A percentile compares a stretch with the other conserved stretches of the same genome.
phyloP scores from a whole-genome alignment of 2,797 vertebrate genomes.

The Lepilemur ruficaudatus region DNA sequence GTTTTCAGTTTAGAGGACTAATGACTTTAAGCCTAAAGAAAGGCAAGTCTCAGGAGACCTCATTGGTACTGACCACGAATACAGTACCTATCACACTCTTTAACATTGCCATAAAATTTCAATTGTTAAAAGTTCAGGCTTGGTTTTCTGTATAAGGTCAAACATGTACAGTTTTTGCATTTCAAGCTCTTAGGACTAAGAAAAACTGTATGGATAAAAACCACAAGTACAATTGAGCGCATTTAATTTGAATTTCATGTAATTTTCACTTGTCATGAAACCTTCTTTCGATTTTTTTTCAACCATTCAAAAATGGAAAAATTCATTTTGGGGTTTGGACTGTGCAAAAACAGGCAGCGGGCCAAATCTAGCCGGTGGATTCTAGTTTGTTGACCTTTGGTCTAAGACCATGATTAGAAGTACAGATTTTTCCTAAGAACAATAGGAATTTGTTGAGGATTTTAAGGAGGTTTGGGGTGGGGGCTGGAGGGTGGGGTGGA shows the following conservation, averaged over 20 bases:
- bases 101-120: neutral
- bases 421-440: neutral
- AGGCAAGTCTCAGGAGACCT: neutral
- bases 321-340: neutral
- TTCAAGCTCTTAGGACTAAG: neutral
- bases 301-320: neutral
- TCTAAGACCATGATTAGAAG: neutral
- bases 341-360: neutral
- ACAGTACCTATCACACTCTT: neutral
- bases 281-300: neutral
- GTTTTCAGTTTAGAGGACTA: neutral
- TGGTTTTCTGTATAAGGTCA: neutral
- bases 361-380: neutral
- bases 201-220: neutral
- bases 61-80: neutral
- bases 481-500: neutral
- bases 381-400: neutral
- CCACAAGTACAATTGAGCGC: neutral
- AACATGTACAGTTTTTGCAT: neutral
- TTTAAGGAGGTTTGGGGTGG: neutral
- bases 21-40: neutral
- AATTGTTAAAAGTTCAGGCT: neutral
- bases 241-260: neutral
- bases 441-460: neutral
- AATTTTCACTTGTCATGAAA: neutral